These are phyloP conservation scores for Apis laboriosa DNA, from an alignment of 1,140 invertebrate species.

Conservation along the genomic window DNA sequence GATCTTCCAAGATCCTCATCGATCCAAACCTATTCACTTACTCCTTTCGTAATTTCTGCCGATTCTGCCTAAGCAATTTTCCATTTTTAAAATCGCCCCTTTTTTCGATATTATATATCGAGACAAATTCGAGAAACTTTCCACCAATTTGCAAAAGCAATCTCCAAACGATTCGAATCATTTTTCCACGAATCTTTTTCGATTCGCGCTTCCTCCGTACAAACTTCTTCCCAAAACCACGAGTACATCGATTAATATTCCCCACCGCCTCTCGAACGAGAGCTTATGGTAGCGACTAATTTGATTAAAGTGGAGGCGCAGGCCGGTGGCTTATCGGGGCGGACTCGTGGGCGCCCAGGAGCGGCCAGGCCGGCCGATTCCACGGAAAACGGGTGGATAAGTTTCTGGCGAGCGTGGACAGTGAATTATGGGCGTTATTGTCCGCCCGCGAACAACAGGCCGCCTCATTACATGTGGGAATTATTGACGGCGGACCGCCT, in stretches of 20 bases:
- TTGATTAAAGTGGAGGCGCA: constrained; percentile 35
- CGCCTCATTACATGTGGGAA: constrained; percentile 69
- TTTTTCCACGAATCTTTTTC: too few relatives aligned
- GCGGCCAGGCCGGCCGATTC: constrained; percentile 20
- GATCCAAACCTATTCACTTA: too few relatives aligned
- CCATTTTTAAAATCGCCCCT: too few relatives aligned
- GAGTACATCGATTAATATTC: background rate
- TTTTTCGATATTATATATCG: too few relatives aligned
- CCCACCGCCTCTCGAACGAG: constrained; percentile 13
- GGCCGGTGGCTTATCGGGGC: constrained; percentile 17
- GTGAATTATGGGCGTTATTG: constrained; percentile 76
- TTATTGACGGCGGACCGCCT: constrained; percentile 70
- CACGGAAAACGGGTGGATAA: constrained; percentile 54
- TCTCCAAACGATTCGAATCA: too few relatives aligned
- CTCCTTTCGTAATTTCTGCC: too few relatives aligned
- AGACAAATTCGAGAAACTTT: too few relatives aligned
- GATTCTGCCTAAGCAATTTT: too few relatives aligned
- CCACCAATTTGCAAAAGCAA: too few relatives aligned
- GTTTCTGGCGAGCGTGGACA: constrained; percentile 61
- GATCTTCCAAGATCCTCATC: too few relatives aligned
- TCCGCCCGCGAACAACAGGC: constrained; percentile 71
- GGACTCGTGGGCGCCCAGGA: background rate
- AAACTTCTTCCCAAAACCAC: too few relatives aligned
- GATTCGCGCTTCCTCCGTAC: too few relatives aligned
- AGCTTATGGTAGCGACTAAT: constrained; percentile 35